phyloP scores from a whole-genome alignment of 1,140 invertebrate species.

The Papilio aristodemus region DNA sequence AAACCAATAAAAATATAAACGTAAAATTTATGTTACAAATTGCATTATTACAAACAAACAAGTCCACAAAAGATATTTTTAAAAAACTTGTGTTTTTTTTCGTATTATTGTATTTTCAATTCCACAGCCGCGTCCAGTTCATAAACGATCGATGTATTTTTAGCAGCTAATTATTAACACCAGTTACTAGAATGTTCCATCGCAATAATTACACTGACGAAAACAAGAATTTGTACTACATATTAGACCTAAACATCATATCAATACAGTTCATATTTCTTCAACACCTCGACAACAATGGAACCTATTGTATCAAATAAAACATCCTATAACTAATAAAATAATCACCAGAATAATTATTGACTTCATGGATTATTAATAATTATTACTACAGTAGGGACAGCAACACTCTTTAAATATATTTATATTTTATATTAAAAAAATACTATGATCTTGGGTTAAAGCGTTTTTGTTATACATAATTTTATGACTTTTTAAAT shows the following conservation, averaged over 20 bases:
- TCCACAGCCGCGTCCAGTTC: not conserved
- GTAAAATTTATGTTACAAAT: too few relatives aligned
- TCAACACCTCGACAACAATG: constrained; percentile 32
- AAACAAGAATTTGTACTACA: constrained; percentile 46
- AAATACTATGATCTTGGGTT: constrained; percentile 51
- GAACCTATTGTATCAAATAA: constrained; percentile 9
- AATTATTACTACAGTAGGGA: constrained; percentile 38
- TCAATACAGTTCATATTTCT: constrained; percentile 36
- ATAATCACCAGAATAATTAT: constrained; percentile 25
- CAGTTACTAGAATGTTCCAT: constrained; percentile 32
- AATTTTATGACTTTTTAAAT: constrained; percentile 39
- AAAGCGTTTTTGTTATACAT: constrained; percentile 45
- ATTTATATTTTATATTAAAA: constrained; percentile 50
- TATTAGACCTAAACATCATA: constrained; percentile 44
- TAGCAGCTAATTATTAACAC: constrained; percentile 22
- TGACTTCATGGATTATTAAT: not conserved
- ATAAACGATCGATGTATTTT: constrained; percentile 5
- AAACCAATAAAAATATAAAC: too few relatives aligned
- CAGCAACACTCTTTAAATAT: constrained; percentile 49
- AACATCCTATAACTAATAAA: constrained; percentile 19
- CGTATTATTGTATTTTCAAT: not conserved
- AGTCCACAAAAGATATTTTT: too few relatives aligned
- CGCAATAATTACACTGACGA: constrained; percentile 39
- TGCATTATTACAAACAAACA: too few relatives aligned
- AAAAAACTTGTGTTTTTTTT: too few relatives aligned